Evolutionary conservation across 2,797 vertebrate genomes (phyloP).

Genomic region (Danionella dracula): DNA sequence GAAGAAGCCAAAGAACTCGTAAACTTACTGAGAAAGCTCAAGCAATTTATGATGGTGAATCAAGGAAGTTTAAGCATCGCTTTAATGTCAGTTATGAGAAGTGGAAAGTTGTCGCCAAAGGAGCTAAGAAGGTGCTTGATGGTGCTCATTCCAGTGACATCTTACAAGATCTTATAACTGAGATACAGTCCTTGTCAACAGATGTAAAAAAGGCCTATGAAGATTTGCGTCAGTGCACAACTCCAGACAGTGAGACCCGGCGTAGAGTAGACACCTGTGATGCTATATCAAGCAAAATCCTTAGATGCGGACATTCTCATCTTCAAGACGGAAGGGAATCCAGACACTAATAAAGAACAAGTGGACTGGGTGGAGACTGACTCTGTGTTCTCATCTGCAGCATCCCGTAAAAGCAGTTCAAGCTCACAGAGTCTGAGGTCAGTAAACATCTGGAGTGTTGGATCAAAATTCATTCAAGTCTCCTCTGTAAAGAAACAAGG

Average conservation of each 20-base stretch:
- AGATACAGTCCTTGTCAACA: neutral
- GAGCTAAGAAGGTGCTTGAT: neutral
- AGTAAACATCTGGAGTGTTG: neutral
- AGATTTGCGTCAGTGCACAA: neutral
- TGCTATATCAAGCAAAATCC: neutral
- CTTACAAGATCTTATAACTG: neutral
- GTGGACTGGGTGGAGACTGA: neutral
- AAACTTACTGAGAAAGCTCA: slow-evolving; percentile 24
- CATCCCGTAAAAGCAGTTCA: neutral
- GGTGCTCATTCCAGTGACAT: neutral
- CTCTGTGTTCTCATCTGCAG: slow-evolving; percentile 16
- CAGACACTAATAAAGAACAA: neutral
- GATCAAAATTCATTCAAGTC: neutral
- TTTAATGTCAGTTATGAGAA: neutral
- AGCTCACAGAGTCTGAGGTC: neutral
- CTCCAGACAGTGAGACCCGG: neutral
- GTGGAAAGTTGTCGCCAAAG: slow-evolving; percentile 15
- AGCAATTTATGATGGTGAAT: neutral
- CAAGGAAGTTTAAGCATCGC: neutral
- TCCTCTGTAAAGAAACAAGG: slow-evolving; percentile 26
- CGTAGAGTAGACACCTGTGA: slow-evolving; percentile 32
- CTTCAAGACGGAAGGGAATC: slow-evolving; percentile 2
- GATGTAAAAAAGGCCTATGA: slow-evolving; percentile 15
- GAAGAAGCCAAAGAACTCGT: slow-evolving; percentile 18
- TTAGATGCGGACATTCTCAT: neutral